Percentiles rank a stretch among this genome's conserved stretches.
These are phyloP conservation scores for Oreochromis niloticus DNA, from an alignment of 2,113 vertebrate genomes.

Conservation along the genomic window DNA sequence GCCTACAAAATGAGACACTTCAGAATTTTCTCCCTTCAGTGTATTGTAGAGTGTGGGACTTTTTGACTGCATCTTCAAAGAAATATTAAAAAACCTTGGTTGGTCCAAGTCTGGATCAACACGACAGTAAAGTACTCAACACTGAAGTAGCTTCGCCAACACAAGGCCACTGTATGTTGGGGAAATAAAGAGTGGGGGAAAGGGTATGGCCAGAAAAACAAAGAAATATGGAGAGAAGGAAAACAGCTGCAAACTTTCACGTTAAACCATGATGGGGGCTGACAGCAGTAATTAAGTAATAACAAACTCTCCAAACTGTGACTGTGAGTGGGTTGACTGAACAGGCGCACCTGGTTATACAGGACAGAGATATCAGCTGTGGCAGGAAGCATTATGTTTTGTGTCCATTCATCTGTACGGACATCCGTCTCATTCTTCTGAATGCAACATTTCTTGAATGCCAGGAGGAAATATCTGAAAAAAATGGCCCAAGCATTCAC, in stretches of 20 bases:
- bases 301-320: constrained; percentile 55
- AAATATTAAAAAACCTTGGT: not conserved
- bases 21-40: not conserved
- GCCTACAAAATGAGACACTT: not conserved
- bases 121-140: not conserved
- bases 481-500: not conserved
- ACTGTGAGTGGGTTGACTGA: constrained; percentile 31
- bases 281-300: constrained; percentile 63
- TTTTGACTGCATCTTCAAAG: not conserved
- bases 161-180: not conserved
- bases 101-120: not conserved
- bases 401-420: not conserved
- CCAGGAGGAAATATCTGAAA: not conserved
- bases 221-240: not conserved
- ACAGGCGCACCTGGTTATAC: constrained; percentile 37
- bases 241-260: constrained; percentile 68
- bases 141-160: not conserved
- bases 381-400: not conserved
- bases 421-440: not conserved
- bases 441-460: not conserved
- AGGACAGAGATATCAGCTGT: not conserved
- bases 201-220: not conserved
- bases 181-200: not conserved
- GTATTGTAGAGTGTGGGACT: not conserved
- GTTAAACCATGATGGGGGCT: constrained; percentile 50